phyloP scores from a whole-genome alignment of 1,140 invertebrate genomes.

The Phocides pigmalion region DNA sequence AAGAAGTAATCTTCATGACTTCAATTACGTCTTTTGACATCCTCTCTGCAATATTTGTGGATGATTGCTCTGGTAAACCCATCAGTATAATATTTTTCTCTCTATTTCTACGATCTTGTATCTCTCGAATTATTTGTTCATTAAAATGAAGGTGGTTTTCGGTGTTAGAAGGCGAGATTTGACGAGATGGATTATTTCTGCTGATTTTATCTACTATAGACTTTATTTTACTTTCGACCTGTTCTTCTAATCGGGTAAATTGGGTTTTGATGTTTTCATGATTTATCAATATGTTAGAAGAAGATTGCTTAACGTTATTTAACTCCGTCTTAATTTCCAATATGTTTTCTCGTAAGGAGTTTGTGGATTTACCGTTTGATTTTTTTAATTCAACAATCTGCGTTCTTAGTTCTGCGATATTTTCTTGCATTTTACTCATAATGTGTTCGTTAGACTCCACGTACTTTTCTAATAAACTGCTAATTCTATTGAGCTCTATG shows the following conservation, averaged over 20 bases:
- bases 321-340: neutral
- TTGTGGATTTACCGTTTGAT: constrained; percentile 4
- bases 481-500: neutral
- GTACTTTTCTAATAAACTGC: constrained; percentile 24
- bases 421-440: constrained; percentile 14
- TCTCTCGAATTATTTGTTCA: constrained; percentile 30
- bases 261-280: neutral
- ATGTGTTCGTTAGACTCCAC: constrained; percentile 18
- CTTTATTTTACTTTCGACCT: constrained; percentile 4
- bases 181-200: neutral
- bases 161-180: neutral
- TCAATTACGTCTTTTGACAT: constrained; percentile 26
- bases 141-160: neutral
- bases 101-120: constrained; percentile 17
- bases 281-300: neutral
- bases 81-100: constrained; percentile 33
- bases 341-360: neutral
- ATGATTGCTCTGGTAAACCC: constrained; percentile 26
- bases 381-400: constrained; percentile 7
- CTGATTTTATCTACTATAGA: neutral
- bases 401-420: constrained; percentile 6
- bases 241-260: neutral
- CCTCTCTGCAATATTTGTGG: neutral
- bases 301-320: neutral
- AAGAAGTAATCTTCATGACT: constrained; percentile 16